Conservation (phyloP, 2,113 vertebrate species). For the Nibea coibor region DNA sequence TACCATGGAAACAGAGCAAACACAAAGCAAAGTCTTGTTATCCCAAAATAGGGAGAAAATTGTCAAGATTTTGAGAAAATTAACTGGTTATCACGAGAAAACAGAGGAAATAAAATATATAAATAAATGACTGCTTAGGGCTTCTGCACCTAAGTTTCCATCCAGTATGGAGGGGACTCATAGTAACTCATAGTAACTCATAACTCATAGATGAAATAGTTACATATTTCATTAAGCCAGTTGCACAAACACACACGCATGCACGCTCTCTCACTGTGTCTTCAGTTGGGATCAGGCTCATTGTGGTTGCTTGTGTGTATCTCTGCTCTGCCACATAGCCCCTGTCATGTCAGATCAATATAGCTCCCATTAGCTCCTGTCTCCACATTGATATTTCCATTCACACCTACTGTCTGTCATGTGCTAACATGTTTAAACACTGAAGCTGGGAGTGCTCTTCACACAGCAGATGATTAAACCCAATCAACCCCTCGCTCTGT, state of each 20-base stretch:
- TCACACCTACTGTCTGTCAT: constrained; percentile 44
- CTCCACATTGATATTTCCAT: constrained; percentile 38
- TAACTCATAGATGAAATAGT: neutral
- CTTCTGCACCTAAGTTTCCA: neutral
- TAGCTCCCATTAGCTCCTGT: constrained; percentile 16
- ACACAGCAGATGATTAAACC: constrained; percentile 41
- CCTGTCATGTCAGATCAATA: constrained; percentile 44
- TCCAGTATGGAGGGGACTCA: neutral
- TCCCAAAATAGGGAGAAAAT: too few species aligned
- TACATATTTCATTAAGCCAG: neutral
- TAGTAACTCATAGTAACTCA: too few species aligned
- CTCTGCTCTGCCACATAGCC: constrained; percentile 10
- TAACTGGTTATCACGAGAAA: too few species aligned
- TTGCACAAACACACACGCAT: neutral
- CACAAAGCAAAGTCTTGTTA: too few species aligned
- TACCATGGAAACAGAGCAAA: too few species aligned
- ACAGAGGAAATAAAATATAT: too few species aligned
- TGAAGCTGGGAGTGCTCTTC: constrained; percentile 5
- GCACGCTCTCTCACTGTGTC: neutral
- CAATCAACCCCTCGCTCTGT: constrained; percentile 10
- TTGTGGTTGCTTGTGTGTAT: constrained; percentile 15
- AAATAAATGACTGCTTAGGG: too few species aligned
- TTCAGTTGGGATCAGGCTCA: neutral
- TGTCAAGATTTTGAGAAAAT: too few species aligned
- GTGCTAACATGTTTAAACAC: constrained; percentile 8